A percentile compares a stretch with the other conserved stretches of the same genome.
Evolutionary conservation across 1,140 invertebrate genomes (phyloP).

Genomic region (Eciton burchellii): DNA sequence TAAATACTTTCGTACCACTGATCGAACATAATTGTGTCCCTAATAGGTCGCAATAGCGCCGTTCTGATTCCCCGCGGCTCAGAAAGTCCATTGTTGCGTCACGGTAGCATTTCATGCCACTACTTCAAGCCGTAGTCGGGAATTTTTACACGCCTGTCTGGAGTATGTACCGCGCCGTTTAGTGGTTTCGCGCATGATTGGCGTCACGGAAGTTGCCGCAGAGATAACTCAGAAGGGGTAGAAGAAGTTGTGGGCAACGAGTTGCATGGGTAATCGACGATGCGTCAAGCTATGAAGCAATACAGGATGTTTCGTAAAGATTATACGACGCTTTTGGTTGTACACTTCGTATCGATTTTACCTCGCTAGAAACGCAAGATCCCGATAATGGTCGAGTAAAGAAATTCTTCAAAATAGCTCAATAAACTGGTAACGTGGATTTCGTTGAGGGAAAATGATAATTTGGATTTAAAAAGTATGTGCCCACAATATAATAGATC

Average conservation of each 20-base stretch:
- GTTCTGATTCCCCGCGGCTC: neutral
- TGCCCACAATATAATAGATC: neutral
- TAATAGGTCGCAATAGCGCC: neutral
- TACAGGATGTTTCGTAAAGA: conserved; percentile 21
- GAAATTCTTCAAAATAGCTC: neutral
- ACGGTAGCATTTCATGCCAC: conserved; percentile 13
- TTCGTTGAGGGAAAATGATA: neutral
- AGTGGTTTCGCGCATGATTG: conserved; percentile 59
- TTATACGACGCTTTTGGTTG: neutral
- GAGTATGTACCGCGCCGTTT: conserved; percentile 27
- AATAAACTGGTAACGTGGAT: neutral
- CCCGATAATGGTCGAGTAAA: too few species aligned
- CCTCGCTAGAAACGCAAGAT: too few species aligned
- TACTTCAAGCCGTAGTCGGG: conserved; percentile 38
- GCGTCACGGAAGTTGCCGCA: conserved; percentile 59
- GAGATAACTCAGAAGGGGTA: conserved; percentile 15
- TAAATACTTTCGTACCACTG: neutral
- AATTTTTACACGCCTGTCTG: conserved; percentile 58
- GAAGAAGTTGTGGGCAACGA: conserved; percentile 54
- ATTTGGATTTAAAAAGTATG: neutral
- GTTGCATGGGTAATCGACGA: conserved; percentile 68
- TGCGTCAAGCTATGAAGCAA: conserved; percentile 57
- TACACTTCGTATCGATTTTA: conserved; percentile 14
- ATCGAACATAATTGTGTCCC: conserved; percentile 17
- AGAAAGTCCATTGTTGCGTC: conserved; percentile 38